Evolutionary conservation across 2,797 vertebrate genomes (phyloP), one percentile per base, ranked within the genome.

Genomic region (Esox lucius): DNA sequence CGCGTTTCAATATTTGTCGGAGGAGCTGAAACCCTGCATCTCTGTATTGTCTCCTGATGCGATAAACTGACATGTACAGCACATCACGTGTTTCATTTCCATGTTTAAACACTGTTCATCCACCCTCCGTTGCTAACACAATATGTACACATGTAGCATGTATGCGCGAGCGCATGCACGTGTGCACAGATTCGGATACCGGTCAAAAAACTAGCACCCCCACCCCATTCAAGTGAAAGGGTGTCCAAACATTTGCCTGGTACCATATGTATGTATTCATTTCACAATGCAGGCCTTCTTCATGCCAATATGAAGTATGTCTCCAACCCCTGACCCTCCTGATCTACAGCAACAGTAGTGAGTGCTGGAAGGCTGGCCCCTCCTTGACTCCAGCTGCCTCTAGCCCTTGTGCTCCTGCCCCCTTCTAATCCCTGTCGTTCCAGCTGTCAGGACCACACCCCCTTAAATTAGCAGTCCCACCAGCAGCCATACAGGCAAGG

Each of bases 391-490:
- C 82, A 81, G 77, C 84, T 83, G 72, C 61, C 31, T 48, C 61
- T 19, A 49, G 74, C 86, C 85, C 79, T 84, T 79, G 82, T 77
- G 78, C 75, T 76, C 79, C 81, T 83, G 80, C 80, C 83, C 81
- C 75, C 80, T 81, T 81, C 81, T 92, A 92, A 92, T 91, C 90
- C 87, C 84, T 86, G 89, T 83, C 82, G 86, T 81, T 87, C 87
- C 93, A 93, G 91, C 91, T 94, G 92, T 91, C 90, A 80, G 81
- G 85, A 84, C 88, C 89, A 91, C 85, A 91, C 87, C 84, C 81
- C 72, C 48, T 26, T 28, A 83, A 83, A 81, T 70, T 72, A 85
- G 70, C 80, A 80, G 22, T 73, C 65, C 74, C 75, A 80, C 77
- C 76, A 78, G 71, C 77, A 80, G 75, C 76, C 78, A 70, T 76